Conservation (phyloP, 2,888 invertebrate species). For the Lasioglossum morio region DNA sequence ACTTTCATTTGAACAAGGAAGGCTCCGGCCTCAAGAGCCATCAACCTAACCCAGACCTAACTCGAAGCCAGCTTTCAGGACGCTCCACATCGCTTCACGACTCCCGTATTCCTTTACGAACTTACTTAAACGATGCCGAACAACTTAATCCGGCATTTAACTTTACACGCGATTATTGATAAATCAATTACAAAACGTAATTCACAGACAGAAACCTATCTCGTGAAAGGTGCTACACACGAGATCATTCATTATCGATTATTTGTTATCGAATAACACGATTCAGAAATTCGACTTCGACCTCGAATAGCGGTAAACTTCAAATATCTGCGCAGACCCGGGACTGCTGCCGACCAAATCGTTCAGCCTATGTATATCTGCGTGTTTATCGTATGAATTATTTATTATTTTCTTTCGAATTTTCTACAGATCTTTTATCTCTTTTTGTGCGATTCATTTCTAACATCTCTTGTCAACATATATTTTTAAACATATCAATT, state of each 20-base stretch:
- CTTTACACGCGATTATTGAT: conserved; percentile 66
- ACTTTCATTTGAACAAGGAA: conserved; percentile 51
- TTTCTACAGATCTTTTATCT: background rate
- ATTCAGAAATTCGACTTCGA: conserved; percentile 42
- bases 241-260: conserved; percentile 56
- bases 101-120: conserved; percentile 28
- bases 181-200: conserved; percentile 74
- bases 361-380: background rate
- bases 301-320: conserved; percentile 46
- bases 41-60: conserved; percentile 13
- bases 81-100: conserved; percentile 60
- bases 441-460: background rate
- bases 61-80: conserved; percentile 35
- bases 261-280: conserved; percentile 44
- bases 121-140: conserved; percentile 39
- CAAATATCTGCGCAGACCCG: conserved; percentile 1
- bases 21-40: conserved; percentile 55
- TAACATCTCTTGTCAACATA: background rate
- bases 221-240: conserved; percentile 58
- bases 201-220: conserved; percentile 60
- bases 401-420: background rate
- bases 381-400: background rate
- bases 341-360: too few relatives aligned
- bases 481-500: background rate
- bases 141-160: conserved; percentile 63